Evolutionary conservation across 2,888 invertebrate genomes (phyloP).

Genomic region (Yponomeuta sedellus): DNA sequence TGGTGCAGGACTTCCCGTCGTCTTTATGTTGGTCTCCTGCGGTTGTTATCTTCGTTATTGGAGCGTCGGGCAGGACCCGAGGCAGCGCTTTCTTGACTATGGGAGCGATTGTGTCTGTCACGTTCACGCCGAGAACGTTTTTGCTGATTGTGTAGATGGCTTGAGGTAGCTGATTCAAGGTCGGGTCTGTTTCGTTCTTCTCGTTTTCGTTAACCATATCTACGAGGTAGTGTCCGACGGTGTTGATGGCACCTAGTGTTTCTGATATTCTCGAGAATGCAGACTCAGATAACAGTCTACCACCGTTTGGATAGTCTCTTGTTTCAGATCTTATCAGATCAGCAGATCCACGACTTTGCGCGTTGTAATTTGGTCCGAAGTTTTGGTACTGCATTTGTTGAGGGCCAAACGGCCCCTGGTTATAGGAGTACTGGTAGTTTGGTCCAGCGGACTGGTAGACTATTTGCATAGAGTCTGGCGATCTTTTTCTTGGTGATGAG

Average conservation of each 20-base stretch:
- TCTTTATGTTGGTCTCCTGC: slow-evolving; percentile 58
- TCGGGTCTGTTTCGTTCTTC: slow-evolving; percentile 59
- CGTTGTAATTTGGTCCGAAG: slow-evolving; percentile 31
- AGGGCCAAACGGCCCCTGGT: slow-evolving; percentile 32
- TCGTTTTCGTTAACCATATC: slow-evolving; percentile 81
- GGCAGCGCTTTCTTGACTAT: slow-evolving; percentile 74
- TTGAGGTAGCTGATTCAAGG: slow-evolving; percentile 75
- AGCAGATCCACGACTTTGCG: slow-evolving; percentile 40
- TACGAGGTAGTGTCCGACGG: slow-evolving; percentile 89
- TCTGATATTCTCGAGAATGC: slow-evolving; percentile 79
- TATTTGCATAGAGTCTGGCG: slow-evolving; percentile 40
- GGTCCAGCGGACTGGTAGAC: slow-evolving; percentile 26
- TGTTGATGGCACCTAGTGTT: slow-evolving; percentile 87
- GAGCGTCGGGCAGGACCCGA: slow-evolving; percentile 60
- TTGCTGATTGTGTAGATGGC: slow-evolving; percentile 88
- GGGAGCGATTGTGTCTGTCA: slow-evolving; percentile 88
- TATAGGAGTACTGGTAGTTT: slow-evolving; percentile 28
- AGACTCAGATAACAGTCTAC: slow-evolving; percentile 76
- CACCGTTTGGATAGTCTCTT: slow-evolving; percentile 49
- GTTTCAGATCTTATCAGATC: slow-evolving; percentile 42
- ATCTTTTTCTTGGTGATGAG: slow-evolving; percentile 60
- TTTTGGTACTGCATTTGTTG: slow-evolving; percentile 19
- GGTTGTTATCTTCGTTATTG: slow-evolving; percentile 60
- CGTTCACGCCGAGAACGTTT: slow-evolving; percentile 84
- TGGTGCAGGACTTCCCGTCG: slow-evolving; percentile 82